Base-by-base conservation (phyloP, 2,113 vertebrate genomes). In the Aviceda subcristata region DNA sequence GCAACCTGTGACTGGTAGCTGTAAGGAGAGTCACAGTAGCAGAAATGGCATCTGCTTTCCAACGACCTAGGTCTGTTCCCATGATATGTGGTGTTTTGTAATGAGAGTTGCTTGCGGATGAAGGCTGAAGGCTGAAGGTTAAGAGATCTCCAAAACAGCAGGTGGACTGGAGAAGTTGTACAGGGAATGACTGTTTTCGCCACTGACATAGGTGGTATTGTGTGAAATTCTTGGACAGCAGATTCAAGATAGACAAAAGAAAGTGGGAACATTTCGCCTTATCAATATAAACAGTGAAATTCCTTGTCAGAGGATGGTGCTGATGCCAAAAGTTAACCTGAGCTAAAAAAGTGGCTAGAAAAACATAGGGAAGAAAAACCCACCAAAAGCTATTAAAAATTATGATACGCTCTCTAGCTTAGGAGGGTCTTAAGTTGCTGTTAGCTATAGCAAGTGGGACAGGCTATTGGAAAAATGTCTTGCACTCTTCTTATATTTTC, bases 381-480 rank as follows among this genome's bases (percentile, higher is more conserved):
- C 62, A 82, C 78, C 10, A 11, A 6, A 90, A 87, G 15, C 64
- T 46, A 32, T 41, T 82, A 50, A 10, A 62, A 55, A n/a, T n/a
- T 3, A 6, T 38, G 60, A 41, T 32, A 10, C 27, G 34, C 26
- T 15, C 39, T 50, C 24, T 55, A 80, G 74, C 38, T 72, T 39
- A 56, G 82, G 71, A 60, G 64, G 51, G 39, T 41, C 51, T 71
- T 29, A 17, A 57, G 53, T 45, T 72, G 36, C 41, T 82, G 81
- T 60, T 50, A 41, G 24, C 80, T 92, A 2, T 8, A 78, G 85
- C 53, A 68, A 51, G 6, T 27, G 53, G 75, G 66, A 64, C 57
- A 88, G 53, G 39, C 43, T 90, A 27, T 92, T 72, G 94, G 82
- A 6, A 82, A 92, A 76, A 55, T 36, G 66, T 66, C 39, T 89